Evolutionary conservation across 2,797 vertebrate species (phyloP), one percentile per base, ranked within the genome.

Genomic region (Emys orbicularis): DNA sequence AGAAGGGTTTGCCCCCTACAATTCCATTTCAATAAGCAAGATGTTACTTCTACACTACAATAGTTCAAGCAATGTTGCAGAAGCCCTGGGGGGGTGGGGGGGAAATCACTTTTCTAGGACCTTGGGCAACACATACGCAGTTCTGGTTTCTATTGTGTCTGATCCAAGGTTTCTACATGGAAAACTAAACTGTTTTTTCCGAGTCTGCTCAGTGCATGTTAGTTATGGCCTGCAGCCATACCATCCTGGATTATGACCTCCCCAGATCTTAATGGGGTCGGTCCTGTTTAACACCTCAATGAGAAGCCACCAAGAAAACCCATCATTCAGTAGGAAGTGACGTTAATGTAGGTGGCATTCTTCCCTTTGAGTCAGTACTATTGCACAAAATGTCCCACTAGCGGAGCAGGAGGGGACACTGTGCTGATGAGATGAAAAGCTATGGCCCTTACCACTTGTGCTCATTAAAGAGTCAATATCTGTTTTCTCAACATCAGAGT

Each of bases 151-250:
- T 41, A 41, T 41, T 41, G 41, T 41, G 41, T 41, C 41, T 41
- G 41, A 41, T 41, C 41, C 41, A 41, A 41, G 41, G 5, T 41
- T 41, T 41, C 41, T 41, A 41, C 41, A 41, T 41, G 41, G 41
- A 41, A 41, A 41, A 41, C 41, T 41, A 41, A 41, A 41, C 5
- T 41, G 41, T 34, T 74, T 93, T 94, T 91, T 56, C 72, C 56
- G 15, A 9, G 21, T 49, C 12, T 79, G 29, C 47, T 81, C 56
- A 74, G 12, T 19, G 9, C 0, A 0, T 49, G 50, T 87, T 52
- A 83, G 49, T 37, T 81, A 94, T 27, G 44, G 84, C 34, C 49
- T 86, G 16, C 41, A 50, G 7, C 49, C 44, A 6, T 68, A n/a
- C 10, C 61, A 81, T n/a, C 18, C n/a, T 25, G 37, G 49, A 25